A percentile compares a stretch with the other conserved stretches of the same genome.
These are phyloP conservation scores for Micrasema minimum DNA, from an alignment of 1,140 invertebrate genomes.

Conservation along the genomic window DNA sequence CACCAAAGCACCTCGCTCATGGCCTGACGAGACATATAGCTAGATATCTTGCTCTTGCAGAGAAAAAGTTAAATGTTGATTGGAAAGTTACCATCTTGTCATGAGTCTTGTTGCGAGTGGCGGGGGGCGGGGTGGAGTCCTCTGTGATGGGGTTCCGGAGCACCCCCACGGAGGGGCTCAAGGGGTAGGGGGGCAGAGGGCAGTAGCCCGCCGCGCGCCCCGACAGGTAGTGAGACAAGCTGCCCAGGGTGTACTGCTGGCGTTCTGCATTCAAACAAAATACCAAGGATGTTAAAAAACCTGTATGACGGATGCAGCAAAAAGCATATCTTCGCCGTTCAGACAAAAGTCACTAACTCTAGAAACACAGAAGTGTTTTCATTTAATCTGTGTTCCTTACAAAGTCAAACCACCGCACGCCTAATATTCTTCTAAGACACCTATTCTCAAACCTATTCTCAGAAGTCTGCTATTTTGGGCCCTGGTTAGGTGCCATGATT, in stretches of 20 bases:
- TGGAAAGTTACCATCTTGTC: slow-evolving; percentile 5
- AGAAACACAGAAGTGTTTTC: too few relatives aligned
- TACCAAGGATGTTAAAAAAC: too few relatives aligned
- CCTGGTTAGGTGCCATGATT: too few relatives aligned
- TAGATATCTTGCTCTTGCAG: not conserved
- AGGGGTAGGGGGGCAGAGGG: slow-evolving; percentile 88
- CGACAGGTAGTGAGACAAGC: slow-evolving; percentile 95
- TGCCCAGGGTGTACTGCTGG: slow-evolving; percentile 92
- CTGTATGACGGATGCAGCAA: too few relatives aligned
- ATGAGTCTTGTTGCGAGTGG: slow-evolving; percentile 5
- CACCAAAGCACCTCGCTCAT: not conserved
- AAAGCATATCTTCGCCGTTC: too few relatives aligned
- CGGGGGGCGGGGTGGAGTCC: not conserved
- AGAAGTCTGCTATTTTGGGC: too few relatives aligned
- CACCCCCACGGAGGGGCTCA: slow-evolving; percentile 77
- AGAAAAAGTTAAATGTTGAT: too few relatives aligned
- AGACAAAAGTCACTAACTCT: too few relatives aligned
- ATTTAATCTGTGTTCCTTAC: too few relatives aligned
- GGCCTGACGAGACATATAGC: not conserved
- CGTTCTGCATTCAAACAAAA: slow-evolving; percentile 69
- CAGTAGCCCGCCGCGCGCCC: slow-evolving; percentile 86
- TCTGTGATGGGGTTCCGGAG: slow-evolving; percentile 76
- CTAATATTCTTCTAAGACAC: too few relatives aligned
- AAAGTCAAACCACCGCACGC: too few relatives aligned
- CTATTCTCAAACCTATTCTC: too few relatives aligned